Percentiles rank a stretch among this genome's conserved stretches.
phyloP scores from a whole-genome alignment of 1,140 invertebrate species.

The Dicyema japonicum region DNA sequence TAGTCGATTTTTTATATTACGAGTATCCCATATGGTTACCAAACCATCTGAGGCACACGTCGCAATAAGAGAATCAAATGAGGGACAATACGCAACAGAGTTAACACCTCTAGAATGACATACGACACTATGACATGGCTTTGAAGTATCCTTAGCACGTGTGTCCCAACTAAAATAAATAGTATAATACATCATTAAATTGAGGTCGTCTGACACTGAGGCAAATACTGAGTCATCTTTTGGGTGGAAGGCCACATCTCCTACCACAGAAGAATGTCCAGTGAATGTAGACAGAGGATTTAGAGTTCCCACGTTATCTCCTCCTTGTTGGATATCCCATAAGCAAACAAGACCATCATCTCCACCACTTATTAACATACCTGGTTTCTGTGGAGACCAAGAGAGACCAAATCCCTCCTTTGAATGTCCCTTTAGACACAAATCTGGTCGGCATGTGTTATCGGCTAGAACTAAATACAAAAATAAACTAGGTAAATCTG shows the following conservation, averaged over 20 bases:
- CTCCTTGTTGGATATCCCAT: conserved; percentile 9
- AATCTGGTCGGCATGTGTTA: neutral
- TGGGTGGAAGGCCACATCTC: conserved; percentile 5
- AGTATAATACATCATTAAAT: conserved; percentile 4
- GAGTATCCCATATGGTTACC: conserved; percentile 4
- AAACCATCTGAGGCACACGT: conserved; percentile 4
- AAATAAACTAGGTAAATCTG: too few species aligned
- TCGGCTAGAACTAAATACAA: too few species aligned
- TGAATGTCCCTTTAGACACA: conserved; percentile 4
- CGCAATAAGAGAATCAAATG: conserved; percentile 3
- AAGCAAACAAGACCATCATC: conserved; percentile 4
- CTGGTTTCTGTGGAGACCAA: conserved; percentile 3
- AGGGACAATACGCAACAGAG: conserved; percentile 4
- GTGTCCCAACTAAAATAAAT: too few species aligned
- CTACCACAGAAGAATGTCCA: conserved; percentile 4
- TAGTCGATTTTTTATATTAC: conserved; percentile 4
- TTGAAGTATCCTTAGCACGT: conserved; percentile 1
- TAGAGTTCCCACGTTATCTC: conserved; percentile 74
- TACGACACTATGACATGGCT: conserved; percentile 4
- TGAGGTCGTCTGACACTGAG: conserved; percentile 4
- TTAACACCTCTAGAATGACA: conserved; percentile 4
- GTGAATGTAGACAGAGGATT: conserved; percentile 91
- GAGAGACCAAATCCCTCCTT: conserved; percentile 5
- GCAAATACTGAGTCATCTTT: conserved; percentile 3
- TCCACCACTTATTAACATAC: conserved; percentile 1